phyloP scores from a whole-genome alignment of 2,797 vertebrate genomes.

The Limosa lapponica region DNA sequence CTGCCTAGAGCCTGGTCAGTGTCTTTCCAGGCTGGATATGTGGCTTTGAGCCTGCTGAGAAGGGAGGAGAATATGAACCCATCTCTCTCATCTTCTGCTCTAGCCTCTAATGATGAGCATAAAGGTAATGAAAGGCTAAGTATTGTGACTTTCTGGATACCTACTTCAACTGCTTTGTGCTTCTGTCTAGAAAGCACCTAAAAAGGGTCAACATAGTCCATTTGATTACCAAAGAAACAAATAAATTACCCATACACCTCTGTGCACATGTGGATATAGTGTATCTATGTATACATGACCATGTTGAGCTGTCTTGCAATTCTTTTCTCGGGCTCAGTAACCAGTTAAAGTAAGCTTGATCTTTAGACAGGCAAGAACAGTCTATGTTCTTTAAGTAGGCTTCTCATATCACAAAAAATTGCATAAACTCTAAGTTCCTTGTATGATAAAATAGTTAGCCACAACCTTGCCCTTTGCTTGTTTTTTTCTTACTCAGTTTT shows the following conservation, averaged over 20 bases:
- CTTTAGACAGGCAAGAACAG: not conserved
- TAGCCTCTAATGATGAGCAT: not conserved
- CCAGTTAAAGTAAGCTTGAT: not conserved
- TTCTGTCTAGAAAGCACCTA: not conserved
- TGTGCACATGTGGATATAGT: not conserved
- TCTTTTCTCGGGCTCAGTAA: not conserved
- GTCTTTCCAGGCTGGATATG: not conserved
- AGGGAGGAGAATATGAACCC: not conserved
- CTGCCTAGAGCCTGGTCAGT: not conserved
- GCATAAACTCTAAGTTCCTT: not conserved
- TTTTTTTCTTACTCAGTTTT: not conserved
- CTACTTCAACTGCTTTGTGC: not conserved
- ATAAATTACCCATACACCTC: not conserved
- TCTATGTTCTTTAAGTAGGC: not conserved
- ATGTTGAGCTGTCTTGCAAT: not conserved
- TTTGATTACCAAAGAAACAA: not conserved
- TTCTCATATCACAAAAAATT: not conserved
- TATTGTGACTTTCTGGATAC: not conserved
- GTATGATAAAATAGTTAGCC: not conserved
- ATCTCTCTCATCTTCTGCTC: not conserved
- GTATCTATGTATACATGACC: not conserved
- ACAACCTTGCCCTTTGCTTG: not conserved
- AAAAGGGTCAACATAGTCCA: not conserved
- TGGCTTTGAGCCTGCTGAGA: not conserved
- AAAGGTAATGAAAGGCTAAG: not conserved